A percentile compares a stretch with the other conserved stretches of the same genome.
These are phyloP conservation scores for Actenoides hombroni DNA, from an alignment of 2,113 vertebrate genomes.

Conservation along the genomic window DNA sequence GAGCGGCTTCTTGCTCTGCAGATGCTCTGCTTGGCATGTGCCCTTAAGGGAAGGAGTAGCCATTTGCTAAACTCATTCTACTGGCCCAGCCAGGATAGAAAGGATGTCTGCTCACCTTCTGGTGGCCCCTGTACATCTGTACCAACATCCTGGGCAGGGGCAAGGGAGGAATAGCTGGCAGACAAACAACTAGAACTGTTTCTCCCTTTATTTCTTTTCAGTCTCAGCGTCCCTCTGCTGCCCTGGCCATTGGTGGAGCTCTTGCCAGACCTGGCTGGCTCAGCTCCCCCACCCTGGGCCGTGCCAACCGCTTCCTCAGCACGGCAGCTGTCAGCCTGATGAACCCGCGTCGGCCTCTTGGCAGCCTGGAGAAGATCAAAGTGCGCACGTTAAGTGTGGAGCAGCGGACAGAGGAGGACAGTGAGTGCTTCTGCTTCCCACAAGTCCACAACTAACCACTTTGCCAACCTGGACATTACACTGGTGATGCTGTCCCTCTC, in stretches of 20 bases:
- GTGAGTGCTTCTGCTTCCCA: conserved; percentile 75
- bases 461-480: not conserved
- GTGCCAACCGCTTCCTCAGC: conserved; percentile 95
- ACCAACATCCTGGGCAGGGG: not conserved
- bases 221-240: conserved; percentile 84
- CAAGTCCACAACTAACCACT: not conserved
- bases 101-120: not conserved
- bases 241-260: conserved; percentile 85
- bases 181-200: not conserved
- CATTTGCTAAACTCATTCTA: not conserved
- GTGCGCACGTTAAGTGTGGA: conserved; percentile 87
- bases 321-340: conserved; percentile 93
- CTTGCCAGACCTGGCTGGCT: conserved; percentile 92
- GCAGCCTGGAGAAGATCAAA: conserved; percentile 88
- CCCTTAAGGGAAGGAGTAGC: not conserved
- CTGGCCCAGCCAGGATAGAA: not conserved
- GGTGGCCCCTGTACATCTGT: not conserved
- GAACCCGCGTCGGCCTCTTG: conserved; percentile 89
- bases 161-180: not conserved
- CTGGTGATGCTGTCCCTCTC: not conserved
- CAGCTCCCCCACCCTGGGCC: conserved; percentile 93
- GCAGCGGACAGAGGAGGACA: conserved; percentile 93
- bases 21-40: not conserved
- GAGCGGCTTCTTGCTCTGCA: not conserved
- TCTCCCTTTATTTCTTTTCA: conserved; percentile 5